Conservation (phyloP, 2,113 vertebrate genomes). For the Lepidothrix coronata region DNA sequence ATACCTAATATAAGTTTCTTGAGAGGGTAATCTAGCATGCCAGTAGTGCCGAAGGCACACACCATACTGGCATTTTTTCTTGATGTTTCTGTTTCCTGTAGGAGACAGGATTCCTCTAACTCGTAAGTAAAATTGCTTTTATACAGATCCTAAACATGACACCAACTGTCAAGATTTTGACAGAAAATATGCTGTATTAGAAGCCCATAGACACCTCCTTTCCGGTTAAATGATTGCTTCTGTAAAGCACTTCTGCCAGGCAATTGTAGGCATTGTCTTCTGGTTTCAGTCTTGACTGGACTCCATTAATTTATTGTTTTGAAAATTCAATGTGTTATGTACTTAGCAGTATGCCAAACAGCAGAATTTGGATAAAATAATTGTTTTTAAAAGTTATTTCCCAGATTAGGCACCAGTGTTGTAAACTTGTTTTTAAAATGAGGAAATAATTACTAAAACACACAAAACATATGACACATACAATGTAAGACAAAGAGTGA, state of each 20-base stretch:
- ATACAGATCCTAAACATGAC: background rate
- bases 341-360: background rate
- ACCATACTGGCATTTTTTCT: background rate
- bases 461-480: accelerated
- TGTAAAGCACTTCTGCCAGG: background rate
- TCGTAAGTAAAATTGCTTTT: background rate
- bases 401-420: background rate
- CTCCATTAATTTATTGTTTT: background rate
- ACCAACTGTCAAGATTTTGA: background rate
- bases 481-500: background rate
- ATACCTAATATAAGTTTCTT: background rate
- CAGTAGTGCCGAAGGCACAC: background rate
- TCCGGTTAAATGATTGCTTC: background rate
- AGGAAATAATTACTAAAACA: background rate
- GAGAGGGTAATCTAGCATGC: background rate
- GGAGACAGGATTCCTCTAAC: background rate
- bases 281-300: background rate
- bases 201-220: background rate
- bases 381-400: background rate
- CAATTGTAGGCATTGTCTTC: background rate
- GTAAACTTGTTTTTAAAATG: background rate
- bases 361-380: background rate
- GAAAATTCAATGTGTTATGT: background rate
- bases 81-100: background rate
- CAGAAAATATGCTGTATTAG: background rate